Base-by-base conservation (phyloP, 2,888 invertebrate genomes). In the Cephonodes hylas region DNA sequence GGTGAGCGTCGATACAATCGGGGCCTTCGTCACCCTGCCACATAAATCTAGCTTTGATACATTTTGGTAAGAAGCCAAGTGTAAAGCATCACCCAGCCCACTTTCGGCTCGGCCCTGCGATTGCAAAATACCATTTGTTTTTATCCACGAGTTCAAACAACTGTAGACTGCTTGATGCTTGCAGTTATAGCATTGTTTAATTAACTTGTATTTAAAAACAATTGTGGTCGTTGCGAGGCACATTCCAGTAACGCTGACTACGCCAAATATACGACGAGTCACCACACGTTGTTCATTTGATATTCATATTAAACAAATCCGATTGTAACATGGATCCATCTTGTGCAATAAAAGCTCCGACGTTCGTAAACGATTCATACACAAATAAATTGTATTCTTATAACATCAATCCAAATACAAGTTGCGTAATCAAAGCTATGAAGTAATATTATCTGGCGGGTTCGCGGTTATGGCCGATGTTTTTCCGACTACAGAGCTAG, bases 41-140 rank as follows among this genome's bases (percentile, higher is more conserved):
- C 89, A 91, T 91, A 91, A 92, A 92, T 92, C 89, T 88, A 77
- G 85, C 85, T 91, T 90, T 86, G 89, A 90, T 89, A 88, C 85
- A 86, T 89, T 90, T 91, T 91, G 91, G 91, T 91, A 86, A 84
- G 81, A 82, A 84, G 91, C 91, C 91, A 91, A 91, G 79, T 82
- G 72, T 73, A 69, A 71, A 75, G 79, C 81, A 81, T 75, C 74
- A 75, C 66, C 58, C 69, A 64, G 58, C 65, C 67, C 70, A 64
- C 67, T 68, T 68, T 67, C 65, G 53, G 68, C 69, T 64, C 74
- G 67, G 75, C 78, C 77, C 74, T 78, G 77, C 76, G 76, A 76
- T 75, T 70, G 70, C 69, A 68, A 77, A 82, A 81, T 81, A 82
- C 77, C 75, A 79, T 74, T 78, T 79, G 73, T 53, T 53, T 53